A percentile compares a stretch with the other conserved stretches of the same genome.
Conservation (phyloP, 1,140 invertebrate genomes). For the Drosophila tani region DNA sequence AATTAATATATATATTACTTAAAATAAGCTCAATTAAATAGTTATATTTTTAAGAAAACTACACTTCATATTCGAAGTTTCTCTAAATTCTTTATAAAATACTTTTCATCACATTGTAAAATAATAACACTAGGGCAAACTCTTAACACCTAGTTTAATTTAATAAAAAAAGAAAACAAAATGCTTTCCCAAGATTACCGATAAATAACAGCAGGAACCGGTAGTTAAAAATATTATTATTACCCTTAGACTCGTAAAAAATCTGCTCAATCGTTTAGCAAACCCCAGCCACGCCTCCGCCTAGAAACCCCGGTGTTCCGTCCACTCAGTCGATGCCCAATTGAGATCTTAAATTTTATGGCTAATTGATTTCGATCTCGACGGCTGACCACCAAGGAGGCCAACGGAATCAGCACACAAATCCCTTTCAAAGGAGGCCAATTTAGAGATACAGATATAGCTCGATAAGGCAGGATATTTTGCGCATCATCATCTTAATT, state of each 20-base stretch:
- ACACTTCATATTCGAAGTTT: neutral
- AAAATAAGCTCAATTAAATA: too few relatives aligned
- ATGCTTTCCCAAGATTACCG: neutral
- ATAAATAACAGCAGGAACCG: slow-evolving; percentile 9
- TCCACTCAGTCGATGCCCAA: slow-evolving; percentile 44
- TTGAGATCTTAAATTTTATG: slow-evolving; percentile 70
- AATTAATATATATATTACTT: too few relatives aligned
- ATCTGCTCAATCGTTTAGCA: slow-evolving; percentile 24
- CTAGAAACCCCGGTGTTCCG: slow-evolving; percentile 46
- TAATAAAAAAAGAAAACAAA: neutral
- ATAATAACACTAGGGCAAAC: neutral
- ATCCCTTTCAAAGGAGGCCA: slow-evolving; percentile 50
- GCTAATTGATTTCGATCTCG: slow-evolving; percentile 78
- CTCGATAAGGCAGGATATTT: slow-evolving; percentile 62
- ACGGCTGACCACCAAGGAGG: slow-evolving; percentile 58
- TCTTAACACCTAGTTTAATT: neutral
- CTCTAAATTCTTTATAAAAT: too few relatives aligned
- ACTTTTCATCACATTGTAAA: neutral
- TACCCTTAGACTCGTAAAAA: slow-evolving; percentile 5
- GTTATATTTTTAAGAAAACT: too few relatives aligned
- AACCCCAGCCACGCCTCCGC: slow-evolving; percentile 20
- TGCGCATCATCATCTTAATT: slow-evolving; percentile 71
- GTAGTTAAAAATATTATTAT: slow-evolving; percentile 14
- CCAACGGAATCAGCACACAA: slow-evolving; percentile 74
- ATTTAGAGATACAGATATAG: slow-evolving; percentile 36